phyloP scores from a whole-genome alignment of 2,113 vertebrate species.

The Ochotona curzoniae region DNA sequence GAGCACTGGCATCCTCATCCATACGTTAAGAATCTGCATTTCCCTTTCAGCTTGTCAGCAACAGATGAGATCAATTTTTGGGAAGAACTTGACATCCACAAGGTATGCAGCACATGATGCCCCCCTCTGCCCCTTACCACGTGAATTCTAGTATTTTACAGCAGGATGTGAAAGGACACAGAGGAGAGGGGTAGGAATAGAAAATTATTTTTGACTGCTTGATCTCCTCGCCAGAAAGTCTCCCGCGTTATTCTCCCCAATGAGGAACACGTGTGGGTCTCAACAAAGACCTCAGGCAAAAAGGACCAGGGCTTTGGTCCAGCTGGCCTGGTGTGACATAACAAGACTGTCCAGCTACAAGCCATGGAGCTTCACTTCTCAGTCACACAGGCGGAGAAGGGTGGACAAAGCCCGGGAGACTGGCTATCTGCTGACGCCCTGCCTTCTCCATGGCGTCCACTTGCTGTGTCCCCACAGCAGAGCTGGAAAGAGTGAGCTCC shows the following conservation, averaged over 20 bases:
- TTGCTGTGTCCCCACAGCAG: neutral
- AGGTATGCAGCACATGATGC: neutral
- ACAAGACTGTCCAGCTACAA: neutral
- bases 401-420: neutral
- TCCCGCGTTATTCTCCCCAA: constrained; percentile 8
- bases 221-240: neutral
- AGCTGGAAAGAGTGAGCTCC: neutral
- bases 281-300: constrained; percentile 23
- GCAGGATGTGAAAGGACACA: neutral
- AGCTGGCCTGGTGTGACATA: neutral
- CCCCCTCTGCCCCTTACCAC: neutral
- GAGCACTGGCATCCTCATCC: constrained; percentile 2
- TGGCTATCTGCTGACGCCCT: neutral
- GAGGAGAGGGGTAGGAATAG: neutral
- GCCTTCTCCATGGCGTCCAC: neutral
- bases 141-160: neutral
- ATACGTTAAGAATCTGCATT: neutral
- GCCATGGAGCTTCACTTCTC: neutral
- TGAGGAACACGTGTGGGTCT: neutral
- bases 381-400: neutral
- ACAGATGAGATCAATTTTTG: neutral
- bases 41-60: constrained; percentile 13
- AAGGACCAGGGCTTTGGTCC: neutral
- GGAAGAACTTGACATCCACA: neutral
- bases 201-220: neutral